Conservation (phyloP, 2,797 vertebrate species). For the Falco berigora region DNA sequence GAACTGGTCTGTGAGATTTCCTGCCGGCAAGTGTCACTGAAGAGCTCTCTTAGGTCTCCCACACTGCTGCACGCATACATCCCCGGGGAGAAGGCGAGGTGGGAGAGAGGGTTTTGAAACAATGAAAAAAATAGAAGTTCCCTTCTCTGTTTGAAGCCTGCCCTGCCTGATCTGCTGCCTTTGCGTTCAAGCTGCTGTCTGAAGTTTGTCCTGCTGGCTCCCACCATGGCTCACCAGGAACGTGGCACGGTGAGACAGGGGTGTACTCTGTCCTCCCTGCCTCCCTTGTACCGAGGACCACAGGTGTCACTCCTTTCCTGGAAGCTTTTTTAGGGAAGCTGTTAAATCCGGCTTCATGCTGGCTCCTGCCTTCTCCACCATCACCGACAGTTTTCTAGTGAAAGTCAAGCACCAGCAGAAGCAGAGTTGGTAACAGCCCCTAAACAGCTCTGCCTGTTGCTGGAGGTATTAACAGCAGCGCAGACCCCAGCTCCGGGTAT, state of each 20-base stretch:
- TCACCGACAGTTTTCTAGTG: neutral
- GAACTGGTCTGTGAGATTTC: neutral
- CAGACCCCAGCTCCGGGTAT: neutral
- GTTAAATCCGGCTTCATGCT: neutral
- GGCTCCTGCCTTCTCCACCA: neutral
- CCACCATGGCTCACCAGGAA: neutral
- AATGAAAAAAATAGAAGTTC: neutral
- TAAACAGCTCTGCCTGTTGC: neutral
- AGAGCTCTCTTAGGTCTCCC: neutral
- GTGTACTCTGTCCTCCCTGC: neutral
- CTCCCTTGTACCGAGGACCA: rapidly evolving
- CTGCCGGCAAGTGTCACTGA: neutral
- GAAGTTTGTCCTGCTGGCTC: neutral
- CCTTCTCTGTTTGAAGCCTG: neutral
- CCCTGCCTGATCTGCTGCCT: neutral
- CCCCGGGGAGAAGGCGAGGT: neutral
- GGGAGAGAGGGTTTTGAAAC: neutral
- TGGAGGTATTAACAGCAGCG: neutral
- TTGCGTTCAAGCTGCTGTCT: neutral
- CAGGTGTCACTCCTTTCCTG: neutral
- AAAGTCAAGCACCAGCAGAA: neutral
- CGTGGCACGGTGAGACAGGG: neutral
- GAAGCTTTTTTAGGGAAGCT: neutral
- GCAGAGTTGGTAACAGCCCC: neutral
- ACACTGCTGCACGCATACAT: rapidly evolving